These are phyloP conservation scores for Prinia subflava DNA, from an alignment of 2,113 vertebrate species.

Conservation along the genomic window DNA sequence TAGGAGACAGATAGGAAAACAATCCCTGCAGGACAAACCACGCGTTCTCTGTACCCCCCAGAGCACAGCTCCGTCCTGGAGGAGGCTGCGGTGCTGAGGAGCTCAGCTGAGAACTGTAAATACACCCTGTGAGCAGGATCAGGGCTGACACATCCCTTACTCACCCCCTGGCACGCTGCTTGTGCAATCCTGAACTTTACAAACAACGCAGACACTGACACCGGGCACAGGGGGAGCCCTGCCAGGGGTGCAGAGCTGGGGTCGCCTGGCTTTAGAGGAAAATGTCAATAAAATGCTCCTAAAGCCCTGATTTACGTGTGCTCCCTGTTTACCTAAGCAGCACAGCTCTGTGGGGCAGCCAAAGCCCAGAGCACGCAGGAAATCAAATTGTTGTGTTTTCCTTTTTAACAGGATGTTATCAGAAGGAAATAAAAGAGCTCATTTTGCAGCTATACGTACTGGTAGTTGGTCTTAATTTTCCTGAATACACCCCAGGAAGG, in stretches of 20 bases:
- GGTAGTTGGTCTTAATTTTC: not conserved
- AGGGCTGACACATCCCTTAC: not conserved
- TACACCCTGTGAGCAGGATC: not conserved
- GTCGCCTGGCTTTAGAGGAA: not conserved
- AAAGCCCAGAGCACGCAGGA: not conserved
- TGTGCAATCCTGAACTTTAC: not conserved
- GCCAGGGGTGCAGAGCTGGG: not conserved
- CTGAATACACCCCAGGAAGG: not conserved
- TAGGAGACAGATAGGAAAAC: not conserved
- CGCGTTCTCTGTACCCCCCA: not conserved
- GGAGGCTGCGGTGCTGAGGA: not conserved
- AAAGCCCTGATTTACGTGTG: rapidly evolving
- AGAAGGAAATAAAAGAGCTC: slow-evolving; percentile 5
- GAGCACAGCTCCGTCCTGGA: not conserved
- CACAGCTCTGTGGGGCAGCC: not conserved
- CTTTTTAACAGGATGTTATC: not conserved
- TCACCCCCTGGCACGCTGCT: not conserved
- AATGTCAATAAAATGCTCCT: not conserved
- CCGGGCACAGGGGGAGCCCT: not conserved
- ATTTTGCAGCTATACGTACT: not conserved
- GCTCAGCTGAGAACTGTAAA: not conserved
- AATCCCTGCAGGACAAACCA: not conserved
- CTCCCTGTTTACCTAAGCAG: not conserved
- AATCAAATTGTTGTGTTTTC: not conserved
- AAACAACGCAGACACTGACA: not conserved